Evolutionary conservation across 2,113 vertebrate species (phyloP), one percentile per base, ranked within the genome.

Genomic region (Synodontis membranacea): DNA sequence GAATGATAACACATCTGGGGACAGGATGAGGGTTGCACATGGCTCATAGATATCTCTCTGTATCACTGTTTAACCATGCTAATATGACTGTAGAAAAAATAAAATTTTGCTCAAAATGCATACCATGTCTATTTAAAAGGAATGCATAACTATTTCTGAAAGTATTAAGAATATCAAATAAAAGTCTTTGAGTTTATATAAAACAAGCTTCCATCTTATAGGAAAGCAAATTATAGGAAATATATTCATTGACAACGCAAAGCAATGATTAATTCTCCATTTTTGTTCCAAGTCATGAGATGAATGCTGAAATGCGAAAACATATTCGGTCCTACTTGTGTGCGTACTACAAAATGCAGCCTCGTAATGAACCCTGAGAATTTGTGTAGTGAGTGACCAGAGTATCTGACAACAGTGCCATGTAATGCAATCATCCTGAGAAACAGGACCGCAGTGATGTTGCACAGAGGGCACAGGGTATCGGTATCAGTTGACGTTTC

Each of bases 391-490:
- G 19, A 39, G 68, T 37, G 31, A 12, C 17, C 34, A 79, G 60
- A 42, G 44, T 82, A 78, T 88, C 58, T 58, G 70, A 56, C 84
- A 86, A 44, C 52, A 79, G 82, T 72, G 80, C 64, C 85, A 74
- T 82, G 46, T 84, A 64, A 86, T 72, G 58, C 76, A 86, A 86
- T 81, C 62, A 52, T 66, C 54, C 70, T 21, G 10, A 80, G 76
- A 50, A 80, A 84, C 50, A 48, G 15, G n/a, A 60, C 72, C 46
- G 62, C 62, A 62, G 25, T 84, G 17, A 86, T 54, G 64, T 81
- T 28, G 37, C 54, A 75, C 44, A 8, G 79, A 74, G 37, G 28
- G 62, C 9, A 80, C 25, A 25, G 66, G 46, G 48, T 21, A 80
- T 46, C 19, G 44, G 72, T 76, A 31, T 58, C 62, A 48, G 46